Percentiles rank a stretch among this genome's conserved stretches.
These are phyloP conservation scores for Microtus pennsylvanicus DNA, from an alignment of 2,113 vertebrate genomes.

Conservation along the genomic window DNA sequence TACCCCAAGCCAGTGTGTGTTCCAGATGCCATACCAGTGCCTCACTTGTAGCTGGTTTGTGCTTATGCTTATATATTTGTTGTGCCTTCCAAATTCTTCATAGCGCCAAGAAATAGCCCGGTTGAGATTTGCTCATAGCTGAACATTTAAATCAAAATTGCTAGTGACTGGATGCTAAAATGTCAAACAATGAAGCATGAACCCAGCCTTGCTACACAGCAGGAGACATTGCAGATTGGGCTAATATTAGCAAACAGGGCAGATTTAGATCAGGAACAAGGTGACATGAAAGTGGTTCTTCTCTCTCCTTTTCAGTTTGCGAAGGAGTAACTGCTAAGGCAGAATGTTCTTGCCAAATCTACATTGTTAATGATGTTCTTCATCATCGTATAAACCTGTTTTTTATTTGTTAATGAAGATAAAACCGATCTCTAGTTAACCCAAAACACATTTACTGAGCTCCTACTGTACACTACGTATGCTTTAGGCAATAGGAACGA, in stretches of 20 bases:
- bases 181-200: background rate
- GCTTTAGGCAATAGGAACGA: background rate
- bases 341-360: background rate
- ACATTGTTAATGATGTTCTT: background rate
- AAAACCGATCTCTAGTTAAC: background rate
- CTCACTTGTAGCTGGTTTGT: background rate
- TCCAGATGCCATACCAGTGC: background rate
- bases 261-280: background rate
- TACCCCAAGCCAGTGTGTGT: background rate
- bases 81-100: background rate
- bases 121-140: background rate
- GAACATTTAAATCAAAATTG: slow-evolving; percentile 15
- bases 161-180: slow-evolving; percentile 24
- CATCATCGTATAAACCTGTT: background rate
- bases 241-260: background rate
- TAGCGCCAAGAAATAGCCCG: background rate
- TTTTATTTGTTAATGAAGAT: background rate
- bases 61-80: background rate
- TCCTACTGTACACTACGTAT: background rate
- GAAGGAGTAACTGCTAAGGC: background rate
- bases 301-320: background rate
- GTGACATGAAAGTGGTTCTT: background rate
- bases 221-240: background rate
- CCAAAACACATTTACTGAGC: background rate
- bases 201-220: background rate